These are phyloP conservation scores for Tachina lurida DNA, from an alignment of 2,888 invertebrate species.

Conservation along the genomic window DNA sequence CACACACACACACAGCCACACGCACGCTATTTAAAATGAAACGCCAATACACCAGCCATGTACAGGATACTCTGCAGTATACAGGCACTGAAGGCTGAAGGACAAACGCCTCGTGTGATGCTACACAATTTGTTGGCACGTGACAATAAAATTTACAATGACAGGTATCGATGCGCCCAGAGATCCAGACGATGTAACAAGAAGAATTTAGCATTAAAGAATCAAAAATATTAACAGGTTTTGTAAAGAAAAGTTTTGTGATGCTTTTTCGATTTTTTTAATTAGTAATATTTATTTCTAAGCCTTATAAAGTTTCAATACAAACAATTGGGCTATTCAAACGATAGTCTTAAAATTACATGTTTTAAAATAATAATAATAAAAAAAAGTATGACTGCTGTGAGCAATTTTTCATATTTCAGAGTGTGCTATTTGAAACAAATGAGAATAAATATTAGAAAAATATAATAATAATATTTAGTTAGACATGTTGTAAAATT, in stretches of 20 bases:
- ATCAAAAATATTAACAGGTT: background rate
- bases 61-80: background rate
- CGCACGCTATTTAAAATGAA: background rate
- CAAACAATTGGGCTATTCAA: too few relatives aligned
- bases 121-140: slow-evolving; percentile 83
- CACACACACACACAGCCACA: slow-evolving; percentile 18
- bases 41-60: background rate
- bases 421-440: too few relatives aligned
- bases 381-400: too few relatives aligned
- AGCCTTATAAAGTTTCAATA: too few relatives aligned
- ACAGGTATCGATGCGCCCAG: slow-evolving; percentile 20
- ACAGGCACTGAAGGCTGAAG: slow-evolving; percentile 64
- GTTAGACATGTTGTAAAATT: too few relatives aligned
- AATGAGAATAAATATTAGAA: too few relatives aligned
- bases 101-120: slow-evolving; percentile 72
- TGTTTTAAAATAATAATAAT: too few relatives aligned
- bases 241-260: background rate
- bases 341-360: too few relatives aligned
- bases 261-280: too few relatives aligned
- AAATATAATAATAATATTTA: too few relatives aligned
- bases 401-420: too few relatives aligned
- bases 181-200: background rate
- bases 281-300: too few relatives aligned
- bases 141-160: slow-evolving; percentile 75
- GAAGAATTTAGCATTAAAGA: slow-evolving; percentile 15